These are phyloP conservation scores for Fissipunctia ypsillon DNA, from an alignment of 2,888 invertebrate genomes.

Conservation along the genomic window DNA sequence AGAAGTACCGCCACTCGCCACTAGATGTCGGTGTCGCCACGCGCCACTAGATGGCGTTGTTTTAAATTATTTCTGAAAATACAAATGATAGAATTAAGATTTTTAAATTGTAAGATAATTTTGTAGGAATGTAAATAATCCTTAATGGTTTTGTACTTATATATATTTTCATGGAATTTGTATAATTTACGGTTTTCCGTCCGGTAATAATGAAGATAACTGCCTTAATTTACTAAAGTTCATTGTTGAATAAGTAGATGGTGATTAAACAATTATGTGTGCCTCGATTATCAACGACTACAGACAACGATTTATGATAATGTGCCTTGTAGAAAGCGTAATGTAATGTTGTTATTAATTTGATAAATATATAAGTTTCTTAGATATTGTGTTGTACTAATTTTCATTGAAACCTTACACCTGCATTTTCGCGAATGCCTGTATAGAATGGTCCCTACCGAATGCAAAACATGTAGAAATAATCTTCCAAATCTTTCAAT, in stretches of 20 bases:
- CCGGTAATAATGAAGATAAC: constrained; percentile 30
- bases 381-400: constrained; percentile 40
- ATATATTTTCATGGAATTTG: constrained; percentile 55
- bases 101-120: constrained; percentile 46
- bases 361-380: constrained; percentile 64
- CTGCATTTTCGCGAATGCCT: not conserved
- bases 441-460: not conserved
- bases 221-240: constrained; percentile 24
- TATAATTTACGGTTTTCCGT: constrained; percentile 56
- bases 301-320: constrained; percentile 62
- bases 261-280: not conserved
- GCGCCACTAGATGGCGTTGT: constrained; percentile 69
- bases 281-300: constrained; percentile 56
- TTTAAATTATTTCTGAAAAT: constrained; percentile 62
- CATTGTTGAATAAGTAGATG: constrained; percentile 14
- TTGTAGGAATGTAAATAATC: constrained; percentile 63
- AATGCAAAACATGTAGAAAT: not conserved
- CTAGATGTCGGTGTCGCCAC: constrained; percentile 72
- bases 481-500: not conserved
- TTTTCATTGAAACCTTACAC: constrained; percentile 20
- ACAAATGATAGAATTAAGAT: constrained; percentile 37
- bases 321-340: constrained; percentile 72
- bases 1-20: constrained; percentile 44
- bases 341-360: constrained; percentile 65
- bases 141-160: constrained; percentile 48